A percentile compares a stretch with the other conserved stretches of the same genome.
Conservation (phyloP, 2,113 vertebrate species). For the Lagopus muta region DNA sequence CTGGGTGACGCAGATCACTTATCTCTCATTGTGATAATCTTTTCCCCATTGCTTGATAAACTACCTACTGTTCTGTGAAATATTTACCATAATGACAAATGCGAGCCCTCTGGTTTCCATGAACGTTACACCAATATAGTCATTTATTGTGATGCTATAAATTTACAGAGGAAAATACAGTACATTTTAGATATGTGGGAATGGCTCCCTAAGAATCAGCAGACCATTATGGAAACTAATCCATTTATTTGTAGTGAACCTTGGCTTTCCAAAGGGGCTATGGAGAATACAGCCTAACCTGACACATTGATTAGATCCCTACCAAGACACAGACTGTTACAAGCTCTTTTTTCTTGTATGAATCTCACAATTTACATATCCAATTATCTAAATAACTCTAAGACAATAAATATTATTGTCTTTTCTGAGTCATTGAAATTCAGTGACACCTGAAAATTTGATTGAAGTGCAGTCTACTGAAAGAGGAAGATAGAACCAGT, state of each 20-base stretch:
- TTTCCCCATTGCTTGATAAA: neutral
- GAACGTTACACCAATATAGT: neutral
- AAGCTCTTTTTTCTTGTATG: neutral
- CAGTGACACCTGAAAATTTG: conserved; percentile 5
- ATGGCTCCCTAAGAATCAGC: neutral
- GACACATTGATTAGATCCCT: neutral
- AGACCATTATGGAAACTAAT: neutral
- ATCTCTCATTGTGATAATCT: neutral
- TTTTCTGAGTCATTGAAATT: neutral
- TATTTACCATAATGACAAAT: neutral
- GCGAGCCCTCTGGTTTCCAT: neutral
- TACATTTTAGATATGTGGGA: neutral
- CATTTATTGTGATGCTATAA: neutral
- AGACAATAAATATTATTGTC: neutral
- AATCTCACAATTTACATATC: neutral
- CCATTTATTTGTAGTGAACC: neutral
- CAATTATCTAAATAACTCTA: neutral
- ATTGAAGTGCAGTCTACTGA: neutral
- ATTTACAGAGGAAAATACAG: neutral
- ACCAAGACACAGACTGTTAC: neutral
- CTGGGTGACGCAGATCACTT: neutral
- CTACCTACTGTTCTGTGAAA: neutral
- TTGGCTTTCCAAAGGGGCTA: neutral
- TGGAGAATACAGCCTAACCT: neutral
- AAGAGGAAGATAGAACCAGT: neutral